These are phyloP conservation scores for Galeruca laticollis DNA, from an alignment of 2,888 invertebrate species.

Conservation along the genomic window DNA sequence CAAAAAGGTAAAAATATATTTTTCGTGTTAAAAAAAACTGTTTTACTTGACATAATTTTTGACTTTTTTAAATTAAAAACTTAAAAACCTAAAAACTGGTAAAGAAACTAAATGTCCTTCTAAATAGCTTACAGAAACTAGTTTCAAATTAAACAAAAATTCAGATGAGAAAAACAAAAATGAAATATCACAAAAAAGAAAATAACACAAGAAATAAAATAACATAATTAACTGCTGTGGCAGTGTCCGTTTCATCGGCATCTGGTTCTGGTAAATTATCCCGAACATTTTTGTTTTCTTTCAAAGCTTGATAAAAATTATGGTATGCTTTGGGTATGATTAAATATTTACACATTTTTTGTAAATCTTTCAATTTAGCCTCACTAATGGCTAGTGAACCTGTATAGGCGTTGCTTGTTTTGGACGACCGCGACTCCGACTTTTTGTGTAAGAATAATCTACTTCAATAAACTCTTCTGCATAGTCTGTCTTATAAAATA, in stretches of 20 bases:
- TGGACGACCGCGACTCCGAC: constrained; percentile 1
- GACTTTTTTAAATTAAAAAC: constrained; percentile 10
- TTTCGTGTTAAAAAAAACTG: constrained; percentile 9
- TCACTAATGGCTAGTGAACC: constrained; percentile 4
- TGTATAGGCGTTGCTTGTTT: constrained; percentile 5
- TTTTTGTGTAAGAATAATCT: constrained; percentile 10
- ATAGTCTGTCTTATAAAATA: not conserved
- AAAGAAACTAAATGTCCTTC: constrained; percentile 13
- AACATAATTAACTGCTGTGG: not conserved
- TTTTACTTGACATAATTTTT: constrained; percentile 15
- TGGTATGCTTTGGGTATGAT: constrained; percentile 19
- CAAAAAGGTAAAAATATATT: constrained; percentile 14
- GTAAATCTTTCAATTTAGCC: constrained; percentile 9
- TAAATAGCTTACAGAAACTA: constrained; percentile 10
- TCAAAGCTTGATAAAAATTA: too few species aligned
- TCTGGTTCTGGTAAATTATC: constrained; percentile 20
- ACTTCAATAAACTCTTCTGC: not conserved
- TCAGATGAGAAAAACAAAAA: constrained; percentile 8
- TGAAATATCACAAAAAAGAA: constrained; percentile 17
- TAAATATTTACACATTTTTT: constrained; percentile 10
- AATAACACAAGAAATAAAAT: constrained; percentile 13
- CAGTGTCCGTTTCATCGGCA: constrained; percentile 15
- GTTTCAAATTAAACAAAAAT: constrained; percentile 4
- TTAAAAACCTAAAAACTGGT: constrained; percentile 2
- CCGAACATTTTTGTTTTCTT: constrained; percentile 14